Evolutionary conservation across 2,888 invertebrate genomes (phyloP), one percentile per base, ranked within the genome.

Genomic region (Caenorhabditis sp.): DNA sequence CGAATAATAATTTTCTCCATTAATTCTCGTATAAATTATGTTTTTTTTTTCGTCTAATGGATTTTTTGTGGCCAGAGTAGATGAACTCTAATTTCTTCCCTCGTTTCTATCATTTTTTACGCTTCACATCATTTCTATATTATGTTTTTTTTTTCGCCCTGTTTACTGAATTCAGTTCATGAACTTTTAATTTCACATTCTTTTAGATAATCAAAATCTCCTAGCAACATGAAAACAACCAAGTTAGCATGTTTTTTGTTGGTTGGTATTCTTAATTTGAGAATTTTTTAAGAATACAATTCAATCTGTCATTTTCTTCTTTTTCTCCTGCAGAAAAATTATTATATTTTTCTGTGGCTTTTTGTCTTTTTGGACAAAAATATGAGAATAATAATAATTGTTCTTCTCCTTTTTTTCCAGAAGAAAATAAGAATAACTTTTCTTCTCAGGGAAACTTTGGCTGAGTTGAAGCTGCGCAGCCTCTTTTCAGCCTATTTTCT

Each of bases 11-110:
- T 43, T 43, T 43, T 17, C 43, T 43, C 43, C 43, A 43, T 43
- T 43, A 43, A 43, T 43, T 43, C 43, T 43, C 43, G 43, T 43
- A 43, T 43, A 43, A 43, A 43, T 43, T 43, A 43, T 51, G 27
- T 62, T 57, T 57, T 53, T 62, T 43, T 17, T 43, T 43, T 10
- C 43, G 12, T 10, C 43, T 43, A 43, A 43, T 43, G 43, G 43
- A 43, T 43, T 43, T 43, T 43, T 49, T 60, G 17, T 14, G 43
- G 10, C 43, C 6, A 43, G 43, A 43, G 43, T 43, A 5, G 12
- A 43, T 43, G 43, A 43, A 43, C 43, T 43, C 14, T 43, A 43
- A 43, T 43, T 43, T 43, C 14, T 43, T 61, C 23, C 31, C 51
- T 51, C 36, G 21, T 61, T 63, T 26, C 55, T 49, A 14, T 50